These are phyloP conservation scores for Phrynocephalus guinanensis DNA, from an alignment of 2,797 vertebrate species.

Conservation along the genomic window DNA sequence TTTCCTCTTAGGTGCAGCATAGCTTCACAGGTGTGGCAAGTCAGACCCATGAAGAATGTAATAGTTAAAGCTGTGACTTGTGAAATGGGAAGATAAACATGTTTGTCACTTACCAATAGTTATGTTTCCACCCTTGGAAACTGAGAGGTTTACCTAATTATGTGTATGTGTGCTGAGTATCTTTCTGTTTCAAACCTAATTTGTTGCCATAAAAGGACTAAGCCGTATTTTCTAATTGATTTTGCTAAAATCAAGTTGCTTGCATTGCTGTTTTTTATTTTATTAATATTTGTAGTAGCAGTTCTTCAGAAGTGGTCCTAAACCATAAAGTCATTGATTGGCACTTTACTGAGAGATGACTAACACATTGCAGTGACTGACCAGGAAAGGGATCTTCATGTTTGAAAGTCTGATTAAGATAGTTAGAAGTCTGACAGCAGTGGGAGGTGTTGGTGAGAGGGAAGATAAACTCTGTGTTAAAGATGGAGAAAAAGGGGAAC, in stretches of 20 bases:
- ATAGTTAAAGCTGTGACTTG: slow-evolving; percentile 21
- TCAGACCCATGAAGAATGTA: background rate
- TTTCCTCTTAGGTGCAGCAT: slow-evolving; percentile 22
- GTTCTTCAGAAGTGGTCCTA: background rate
- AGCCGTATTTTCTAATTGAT: background rate
- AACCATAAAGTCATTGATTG: background rate
- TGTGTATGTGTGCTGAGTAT: background rate
- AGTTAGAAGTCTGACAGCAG: background rate
- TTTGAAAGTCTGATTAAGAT: background rate
- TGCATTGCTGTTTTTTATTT: background rate
- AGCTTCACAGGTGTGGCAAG: background rate
- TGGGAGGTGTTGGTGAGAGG: background rate
- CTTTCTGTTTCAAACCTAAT: background rate
- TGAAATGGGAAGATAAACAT: slow-evolving; percentile 48
- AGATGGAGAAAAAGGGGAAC: background rate
- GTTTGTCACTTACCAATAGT: slow-evolving; percentile 50
- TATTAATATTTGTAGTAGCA: background rate
- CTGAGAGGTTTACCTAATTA: slow-evolving; percentile 1
- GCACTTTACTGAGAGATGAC: background rate
- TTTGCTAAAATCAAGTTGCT: background rate
- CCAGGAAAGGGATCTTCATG: background rate
- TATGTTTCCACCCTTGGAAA: slow-evolving; percentile 19
- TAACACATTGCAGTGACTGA: background rate
- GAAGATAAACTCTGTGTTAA: background rate
- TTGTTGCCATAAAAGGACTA: background rate